Conservation (phyloP, 2,113 vertebrate genomes). For the Caracal caracal region DNA sequence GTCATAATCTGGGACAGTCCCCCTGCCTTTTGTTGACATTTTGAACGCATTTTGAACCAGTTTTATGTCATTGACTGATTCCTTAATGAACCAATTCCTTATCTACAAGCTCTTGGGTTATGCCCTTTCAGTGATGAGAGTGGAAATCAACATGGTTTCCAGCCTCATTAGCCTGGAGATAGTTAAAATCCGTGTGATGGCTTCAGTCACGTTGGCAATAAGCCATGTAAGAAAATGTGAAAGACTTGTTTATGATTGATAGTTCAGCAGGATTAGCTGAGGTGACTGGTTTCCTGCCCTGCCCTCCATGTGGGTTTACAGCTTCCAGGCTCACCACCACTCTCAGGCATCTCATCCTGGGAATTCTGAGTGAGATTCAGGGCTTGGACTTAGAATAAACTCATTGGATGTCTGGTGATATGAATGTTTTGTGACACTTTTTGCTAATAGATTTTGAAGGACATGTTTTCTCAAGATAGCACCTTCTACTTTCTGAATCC, state of each 20-base stretch:
- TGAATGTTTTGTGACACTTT: neutral
- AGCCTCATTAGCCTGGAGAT: neutral
- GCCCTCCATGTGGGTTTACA: rapidly evolving
- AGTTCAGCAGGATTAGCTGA: neutral
- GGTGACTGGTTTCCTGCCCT: neutral
- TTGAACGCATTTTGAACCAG: neutral
- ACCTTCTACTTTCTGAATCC: neutral
- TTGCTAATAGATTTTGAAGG: neutral
- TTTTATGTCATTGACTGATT: neutral
- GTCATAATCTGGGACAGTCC: neutral
- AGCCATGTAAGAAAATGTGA: neutral
- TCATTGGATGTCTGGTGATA: neutral
- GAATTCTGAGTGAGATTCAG: neutral
- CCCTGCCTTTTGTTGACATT: neutral
- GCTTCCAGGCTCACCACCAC: neutral
- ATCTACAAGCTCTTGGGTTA: neutral
- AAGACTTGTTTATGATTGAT: neutral
- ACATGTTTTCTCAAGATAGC: neutral
- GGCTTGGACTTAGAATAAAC: neutral
- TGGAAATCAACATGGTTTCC: neutral
- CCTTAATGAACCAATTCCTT: neutral
- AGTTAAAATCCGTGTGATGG: neutral
- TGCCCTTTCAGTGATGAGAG: neutral
- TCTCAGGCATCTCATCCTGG: neutral
- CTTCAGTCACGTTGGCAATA: neutral